These are phyloP conservation scores for Tiliacea aurago DNA, from an alignment of 2,888 invertebrate genomes.

Conservation along the genomic window DNA sequence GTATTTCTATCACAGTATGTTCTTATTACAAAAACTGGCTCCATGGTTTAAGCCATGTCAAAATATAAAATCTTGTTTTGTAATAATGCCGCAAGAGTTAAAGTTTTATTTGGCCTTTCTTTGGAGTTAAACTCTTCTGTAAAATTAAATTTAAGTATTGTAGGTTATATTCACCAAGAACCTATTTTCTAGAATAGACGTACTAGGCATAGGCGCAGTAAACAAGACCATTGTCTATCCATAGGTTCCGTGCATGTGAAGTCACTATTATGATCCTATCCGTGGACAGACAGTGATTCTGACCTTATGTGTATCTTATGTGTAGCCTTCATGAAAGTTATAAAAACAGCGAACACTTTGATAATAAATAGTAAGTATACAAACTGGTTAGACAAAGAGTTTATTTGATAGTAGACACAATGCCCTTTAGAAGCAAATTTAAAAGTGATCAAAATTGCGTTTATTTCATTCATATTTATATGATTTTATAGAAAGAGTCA, in stretches of 20 bases:
- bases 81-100: no score
- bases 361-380: neutral
- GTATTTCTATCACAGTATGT: no score
- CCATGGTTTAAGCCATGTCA: no score
- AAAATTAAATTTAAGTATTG: neutral
- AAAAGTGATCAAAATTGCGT: neutral
- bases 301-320: no score
- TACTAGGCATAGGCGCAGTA: neutral
- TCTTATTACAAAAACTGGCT: no score
- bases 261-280: neutral
- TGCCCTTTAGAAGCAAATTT: no score
- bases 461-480: neutral
- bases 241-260: neutral
- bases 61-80: no score
- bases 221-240: neutral
- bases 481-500: neutral
- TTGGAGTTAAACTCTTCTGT: neutral
- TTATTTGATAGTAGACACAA: neutral
- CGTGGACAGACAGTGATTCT: neutral
- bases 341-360: no score
- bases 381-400: conserved; percentile 9
- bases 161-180: neutral
- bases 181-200: neutral
- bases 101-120: neutral
- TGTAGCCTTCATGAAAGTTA: neutral